phyloP scores from a whole-genome alignment of 2,797 vertebrate species.

The Sebastiscus albofasciatus region DNA sequence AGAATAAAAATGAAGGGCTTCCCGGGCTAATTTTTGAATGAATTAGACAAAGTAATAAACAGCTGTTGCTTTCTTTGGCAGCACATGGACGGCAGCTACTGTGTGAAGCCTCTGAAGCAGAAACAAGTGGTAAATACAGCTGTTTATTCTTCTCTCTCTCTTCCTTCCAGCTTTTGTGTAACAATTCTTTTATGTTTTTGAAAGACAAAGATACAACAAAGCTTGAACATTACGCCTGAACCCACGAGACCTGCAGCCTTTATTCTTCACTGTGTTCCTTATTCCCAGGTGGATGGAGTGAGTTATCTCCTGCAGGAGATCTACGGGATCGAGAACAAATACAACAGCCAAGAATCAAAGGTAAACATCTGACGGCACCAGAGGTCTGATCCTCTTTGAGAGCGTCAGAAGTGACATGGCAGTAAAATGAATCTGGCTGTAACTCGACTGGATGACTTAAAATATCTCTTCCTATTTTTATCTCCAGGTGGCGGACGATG shows the following conservation, averaged over 20 bases:
- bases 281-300: slow-evolving; percentile 93
- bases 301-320: slow-evolving; percentile 99
- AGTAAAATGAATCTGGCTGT: neutral
- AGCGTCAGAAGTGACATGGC: neutral
- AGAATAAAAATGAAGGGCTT: neutral
- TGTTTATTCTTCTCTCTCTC: slow-evolving; percentile 6
- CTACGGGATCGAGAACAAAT: slow-evolving; percentile 99
- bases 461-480: neutral
- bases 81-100: slow-evolving; percentile 96
- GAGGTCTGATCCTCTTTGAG: neutral
- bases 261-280: slow-evolving; percentile 28
- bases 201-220: slow-evolving; percentile 33
- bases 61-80: slow-evolving; percentile 65
- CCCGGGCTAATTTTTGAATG: neutral
- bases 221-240: neutral
- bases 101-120: slow-evolving; percentile 98
- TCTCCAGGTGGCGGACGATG: slow-evolving; percentile 91
- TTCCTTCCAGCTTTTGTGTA: slow-evolving; percentile 29
- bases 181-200: neutral
- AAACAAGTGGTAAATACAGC: slow-evolving; percentile 93
- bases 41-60: neutral
- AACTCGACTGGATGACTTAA: neutral
- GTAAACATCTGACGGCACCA: slow-evolving; percentile 54
- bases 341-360: slow-evolving; percentile 96
- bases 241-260: slow-evolving; percentile 7